Percentiles rank a stretch among this genome's conserved stretches.
These are phyloP conservation scores for Enteromius paludinosus DNA, from an alignment of 2,797 vertebrate species.

Conservation along the genomic window DNA sequence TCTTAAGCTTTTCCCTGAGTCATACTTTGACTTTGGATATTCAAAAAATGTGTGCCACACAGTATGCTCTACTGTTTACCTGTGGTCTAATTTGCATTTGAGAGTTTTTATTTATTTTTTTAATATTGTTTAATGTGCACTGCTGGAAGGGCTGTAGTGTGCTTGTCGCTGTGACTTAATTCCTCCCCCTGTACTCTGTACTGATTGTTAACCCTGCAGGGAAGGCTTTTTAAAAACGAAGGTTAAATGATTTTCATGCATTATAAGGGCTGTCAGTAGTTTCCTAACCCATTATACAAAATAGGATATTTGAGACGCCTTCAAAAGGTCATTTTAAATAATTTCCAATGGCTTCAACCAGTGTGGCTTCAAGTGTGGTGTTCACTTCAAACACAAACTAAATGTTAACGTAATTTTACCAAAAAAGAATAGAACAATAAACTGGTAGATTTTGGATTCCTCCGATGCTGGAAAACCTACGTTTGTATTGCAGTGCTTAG, in stretches of 20 bases:
- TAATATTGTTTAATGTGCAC: not conserved
- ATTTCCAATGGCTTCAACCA: not conserved
- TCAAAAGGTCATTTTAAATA: not conserved
- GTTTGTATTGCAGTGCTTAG: not conserved
- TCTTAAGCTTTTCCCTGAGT: conserved; percentile 10
- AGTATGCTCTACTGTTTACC: not conserved
- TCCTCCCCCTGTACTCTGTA: too few species aligned
- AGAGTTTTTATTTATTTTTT: not conserved
- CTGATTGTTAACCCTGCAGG: not conserved
- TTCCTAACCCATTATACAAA: not conserved
- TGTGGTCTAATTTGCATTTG: not conserved
- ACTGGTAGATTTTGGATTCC: not conserved
- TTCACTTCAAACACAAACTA: not conserved
- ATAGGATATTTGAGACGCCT: not conserved
- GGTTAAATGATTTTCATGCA: not conserved
- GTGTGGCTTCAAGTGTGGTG: not conserved
- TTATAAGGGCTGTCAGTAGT: not conserved
- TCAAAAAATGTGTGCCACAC: not conserved
- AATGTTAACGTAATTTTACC: not conserved
- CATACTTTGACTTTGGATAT: not conserved
- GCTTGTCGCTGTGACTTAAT: not conserved
- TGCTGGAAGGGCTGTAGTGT: not conserved
- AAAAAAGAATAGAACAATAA: not conserved
- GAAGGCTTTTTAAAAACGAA: not conserved
- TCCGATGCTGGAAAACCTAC: not conserved